Percentiles rank a stretch among this genome's conserved stretches.
phyloP scores from a whole-genome alignment of 2,888 invertebrate species.

The Lathronympha strigana region DNA sequence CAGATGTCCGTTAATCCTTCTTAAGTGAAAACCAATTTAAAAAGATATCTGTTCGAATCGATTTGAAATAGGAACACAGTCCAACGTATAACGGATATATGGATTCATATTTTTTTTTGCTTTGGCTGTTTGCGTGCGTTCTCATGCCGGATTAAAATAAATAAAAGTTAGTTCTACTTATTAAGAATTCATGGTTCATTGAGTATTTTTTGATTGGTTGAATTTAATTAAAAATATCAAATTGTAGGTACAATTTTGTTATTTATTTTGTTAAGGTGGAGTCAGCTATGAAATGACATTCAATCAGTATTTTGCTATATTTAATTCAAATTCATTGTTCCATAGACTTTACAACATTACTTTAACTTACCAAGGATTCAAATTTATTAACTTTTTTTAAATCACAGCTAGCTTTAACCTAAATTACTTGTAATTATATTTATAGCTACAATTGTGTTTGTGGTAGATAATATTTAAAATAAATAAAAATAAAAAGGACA shows the following conservation, averaged over 20 bases:
- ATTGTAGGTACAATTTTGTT: neutral
- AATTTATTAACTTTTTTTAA: too few species aligned
- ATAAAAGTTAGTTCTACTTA: conserved; percentile 40
- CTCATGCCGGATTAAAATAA: conserved; percentile 61
- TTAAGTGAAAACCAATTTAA: conserved; percentile 42
- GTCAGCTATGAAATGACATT: neutral
- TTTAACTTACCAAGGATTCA: too few species aligned
- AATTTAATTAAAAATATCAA: conserved; percentile 46
- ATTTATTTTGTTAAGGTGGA: neutral
- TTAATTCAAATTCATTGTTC: too few species aligned
- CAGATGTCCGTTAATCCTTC: conserved; percentile 47
- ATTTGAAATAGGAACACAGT: neutral
- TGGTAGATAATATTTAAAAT: too few species aligned
- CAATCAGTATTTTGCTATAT: too few species aligned
- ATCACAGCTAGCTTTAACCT: too few species aligned
- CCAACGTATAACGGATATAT: conserved; percentile 28
- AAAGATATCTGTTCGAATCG: conserved; percentile 11
- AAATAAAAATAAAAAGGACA: too few species aligned
- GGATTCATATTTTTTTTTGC: conserved; percentile 39
- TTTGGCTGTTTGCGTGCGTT: conserved; percentile 49
- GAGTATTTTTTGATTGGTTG: conserved; percentile 49
- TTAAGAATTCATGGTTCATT: conserved; percentile 39
- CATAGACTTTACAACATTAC: too few species aligned
- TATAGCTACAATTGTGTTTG: too few species aligned
- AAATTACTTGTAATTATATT: too few species aligned